Conservation (phyloP, 2,888 invertebrate species). For the Eulithis testata region DNA sequence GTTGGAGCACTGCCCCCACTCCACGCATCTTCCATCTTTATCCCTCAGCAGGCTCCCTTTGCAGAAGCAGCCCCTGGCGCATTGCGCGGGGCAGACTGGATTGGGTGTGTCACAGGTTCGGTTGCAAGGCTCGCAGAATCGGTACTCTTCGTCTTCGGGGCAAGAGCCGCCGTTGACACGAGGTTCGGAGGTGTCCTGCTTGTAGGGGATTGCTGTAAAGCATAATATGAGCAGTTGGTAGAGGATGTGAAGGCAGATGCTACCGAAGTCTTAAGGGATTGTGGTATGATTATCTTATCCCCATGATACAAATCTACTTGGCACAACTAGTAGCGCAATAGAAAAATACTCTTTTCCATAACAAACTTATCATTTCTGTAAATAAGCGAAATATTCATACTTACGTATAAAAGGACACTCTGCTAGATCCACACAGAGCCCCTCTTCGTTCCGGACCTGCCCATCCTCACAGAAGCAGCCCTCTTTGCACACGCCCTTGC, state of each 20-base stretch:
- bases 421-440: constrained; percentile 61
- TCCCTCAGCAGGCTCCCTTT: constrained; percentile 56
- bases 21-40: constrained; percentile 58
- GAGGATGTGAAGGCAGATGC: not conserved
- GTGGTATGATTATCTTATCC: too few species aligned
- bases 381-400: too few species aligned
- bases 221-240: not conserved
- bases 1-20: constrained; percentile 52
- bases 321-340: too few species aligned
- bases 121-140: constrained; percentile 65
- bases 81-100: constrained; percentile 69
- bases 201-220: constrained; percentile 45
- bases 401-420: constrained; percentile 60
- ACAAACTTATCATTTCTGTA: too few species aligned
- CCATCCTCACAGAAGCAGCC: constrained; percentile 68
- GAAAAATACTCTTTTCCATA: too few species aligned
- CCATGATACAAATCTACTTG: too few species aligned
- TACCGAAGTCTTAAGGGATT: too few species aligned
- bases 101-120: constrained; percentile 63
- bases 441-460: constrained; percentile 57
- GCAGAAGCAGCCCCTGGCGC: constrained; percentile 68
- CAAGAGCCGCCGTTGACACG: constrained; percentile 52
- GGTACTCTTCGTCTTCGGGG: constrained; percentile 63
- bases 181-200: constrained; percentile 61
- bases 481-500: constrained; percentile 57